A percentile compares a stretch with the other conserved stretches of the same genome.
Conservation (phyloP, 2,113 vertebrate genomes). For the Ceyx cyanopectus region DNA sequence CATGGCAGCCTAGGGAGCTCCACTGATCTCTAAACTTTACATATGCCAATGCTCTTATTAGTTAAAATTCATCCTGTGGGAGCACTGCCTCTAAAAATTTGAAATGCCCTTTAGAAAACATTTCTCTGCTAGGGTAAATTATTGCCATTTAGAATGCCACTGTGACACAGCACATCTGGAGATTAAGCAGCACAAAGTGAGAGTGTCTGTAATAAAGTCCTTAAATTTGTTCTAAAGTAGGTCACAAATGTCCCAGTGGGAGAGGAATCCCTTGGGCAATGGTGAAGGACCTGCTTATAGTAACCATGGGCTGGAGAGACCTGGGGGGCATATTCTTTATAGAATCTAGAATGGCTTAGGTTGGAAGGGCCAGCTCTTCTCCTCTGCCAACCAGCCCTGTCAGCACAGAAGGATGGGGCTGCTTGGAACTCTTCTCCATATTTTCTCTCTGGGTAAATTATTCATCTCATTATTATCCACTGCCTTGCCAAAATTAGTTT, state of each 20-base stretch:
- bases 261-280: not conserved
- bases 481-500: not conserved
- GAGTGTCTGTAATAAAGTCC: not conserved
- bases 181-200: not conserved
- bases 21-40: not conserved
- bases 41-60: not conserved
- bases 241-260: not conserved
- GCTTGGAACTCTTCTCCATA: not conserved
- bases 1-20: not conserved
- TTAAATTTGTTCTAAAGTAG: conserved; percentile 1
- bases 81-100: not conserved
- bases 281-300: conserved; percentile 3
- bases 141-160: not conserved
- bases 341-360: too few relatives aligned
- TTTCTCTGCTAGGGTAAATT: not conserved
- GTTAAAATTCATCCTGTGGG: not conserved
- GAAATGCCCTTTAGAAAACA: not conserved
- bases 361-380: not conserved
- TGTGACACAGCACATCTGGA: not conserved
- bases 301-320: not conserved
- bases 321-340: not conserved
- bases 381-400: not conserved
- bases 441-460: not conserved
- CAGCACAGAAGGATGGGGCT: not conserved
- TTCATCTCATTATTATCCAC: not conserved